phyloP scores from a whole-genome alignment of 2,888 invertebrate genomes.

The Melinaea menophilus region DNA sequence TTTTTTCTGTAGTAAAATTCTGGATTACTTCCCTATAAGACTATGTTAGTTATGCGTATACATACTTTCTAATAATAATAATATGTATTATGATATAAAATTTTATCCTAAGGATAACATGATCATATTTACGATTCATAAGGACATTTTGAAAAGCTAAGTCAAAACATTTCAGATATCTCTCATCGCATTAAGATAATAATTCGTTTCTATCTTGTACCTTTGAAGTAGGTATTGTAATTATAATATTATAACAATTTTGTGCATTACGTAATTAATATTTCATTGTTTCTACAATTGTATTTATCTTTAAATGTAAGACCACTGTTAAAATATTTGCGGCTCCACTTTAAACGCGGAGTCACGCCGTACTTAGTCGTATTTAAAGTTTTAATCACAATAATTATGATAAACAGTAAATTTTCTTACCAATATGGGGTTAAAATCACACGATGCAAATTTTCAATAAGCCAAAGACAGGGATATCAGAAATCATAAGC shows the following conservation, averaged over 20 bases:
- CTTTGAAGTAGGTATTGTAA: slow-evolving; percentile 77
- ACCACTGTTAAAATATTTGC: slow-evolving; percentile 68
- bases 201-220: slow-evolving; percentile 76
- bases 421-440: slow-evolving; percentile 55
- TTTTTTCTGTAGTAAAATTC: slow-evolving; percentile 71
- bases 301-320: slow-evolving; percentile 74
- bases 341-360: slow-evolving; percentile 59
- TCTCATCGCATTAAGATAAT: slow-evolving; percentile 76
- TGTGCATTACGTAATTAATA: slow-evolving; percentile 77
- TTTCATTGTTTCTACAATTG: slow-evolving; percentile 77
- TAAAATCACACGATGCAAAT: slow-evolving; percentile 64
- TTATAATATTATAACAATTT: slow-evolving; percentile 70
- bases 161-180: slow-evolving; percentile 74
- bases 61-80: slow-evolving; percentile 71
- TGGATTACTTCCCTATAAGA: slow-evolving; percentile 75
- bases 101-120: slow-evolving; percentile 77
- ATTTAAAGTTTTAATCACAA: slow-evolving; percentile 71
- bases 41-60: slow-evolving; percentile 75
- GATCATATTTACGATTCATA: slow-evolving; percentile 73
- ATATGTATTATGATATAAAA: slow-evolving; percentile 74
- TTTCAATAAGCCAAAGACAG: slow-evolving; percentile 74
- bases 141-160: slow-evolving; percentile 67
- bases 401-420: slow-evolving; percentile 56
- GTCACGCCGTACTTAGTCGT: slow-evolving; percentile 72
- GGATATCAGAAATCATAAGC: slow-evolving; percentile 69